These are phyloP conservation scores for Babyrousa celebensis DNA, from an alignment of 2,797 vertebrate genomes.

Conservation along the genomic window DNA sequence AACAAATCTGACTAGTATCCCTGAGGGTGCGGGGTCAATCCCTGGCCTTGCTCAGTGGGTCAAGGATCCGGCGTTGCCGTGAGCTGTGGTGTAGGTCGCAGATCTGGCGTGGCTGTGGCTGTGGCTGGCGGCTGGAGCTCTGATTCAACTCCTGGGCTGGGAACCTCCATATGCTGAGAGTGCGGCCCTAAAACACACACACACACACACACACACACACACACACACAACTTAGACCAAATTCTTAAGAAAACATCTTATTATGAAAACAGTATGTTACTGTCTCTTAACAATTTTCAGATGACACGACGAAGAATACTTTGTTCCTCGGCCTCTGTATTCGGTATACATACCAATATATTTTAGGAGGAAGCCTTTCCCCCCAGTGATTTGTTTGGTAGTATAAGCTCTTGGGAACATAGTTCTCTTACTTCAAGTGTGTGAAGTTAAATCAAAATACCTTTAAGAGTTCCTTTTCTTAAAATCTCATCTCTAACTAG, in stretches of 20 bases:
- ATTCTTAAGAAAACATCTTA: conserved; percentile 64
- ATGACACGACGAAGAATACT: background rate
- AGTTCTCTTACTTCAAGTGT: conserved; percentile 57
- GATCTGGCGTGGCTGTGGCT: too few species aligned
- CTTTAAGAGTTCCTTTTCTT: conserved; percentile 54
- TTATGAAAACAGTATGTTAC: conserved; percentile 63
- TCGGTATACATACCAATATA: conserved; percentile 44
- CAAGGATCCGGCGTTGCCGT: too few species aligned
- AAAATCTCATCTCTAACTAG: conserved; percentile 64
- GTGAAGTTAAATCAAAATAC: conserved; percentile 64
- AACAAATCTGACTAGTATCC: too few species aligned
- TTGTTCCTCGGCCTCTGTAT: conserved; percentile 44
- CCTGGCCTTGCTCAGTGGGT: too few species aligned
- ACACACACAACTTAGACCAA: background rate
- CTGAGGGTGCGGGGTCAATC: too few species aligned
- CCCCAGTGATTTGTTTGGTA: background rate
- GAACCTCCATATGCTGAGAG: too few species aligned
- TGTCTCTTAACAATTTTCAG: conserved; percentile 58
- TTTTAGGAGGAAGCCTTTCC: conserved; percentile 31
- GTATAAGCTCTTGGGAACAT: conserved; percentile 47
- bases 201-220: too few species aligned
- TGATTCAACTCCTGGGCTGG: too few species aligned
- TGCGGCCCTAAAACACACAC: too few species aligned
- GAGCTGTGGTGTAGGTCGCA: too few species aligned
- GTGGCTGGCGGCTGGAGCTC: too few species aligned